A percentile compares a stretch with the other conserved stretches of the same genome.
Conservation (phyloP, 2,797 vertebrate genomes). For the Chiloscyllium punctatum region DNA sequence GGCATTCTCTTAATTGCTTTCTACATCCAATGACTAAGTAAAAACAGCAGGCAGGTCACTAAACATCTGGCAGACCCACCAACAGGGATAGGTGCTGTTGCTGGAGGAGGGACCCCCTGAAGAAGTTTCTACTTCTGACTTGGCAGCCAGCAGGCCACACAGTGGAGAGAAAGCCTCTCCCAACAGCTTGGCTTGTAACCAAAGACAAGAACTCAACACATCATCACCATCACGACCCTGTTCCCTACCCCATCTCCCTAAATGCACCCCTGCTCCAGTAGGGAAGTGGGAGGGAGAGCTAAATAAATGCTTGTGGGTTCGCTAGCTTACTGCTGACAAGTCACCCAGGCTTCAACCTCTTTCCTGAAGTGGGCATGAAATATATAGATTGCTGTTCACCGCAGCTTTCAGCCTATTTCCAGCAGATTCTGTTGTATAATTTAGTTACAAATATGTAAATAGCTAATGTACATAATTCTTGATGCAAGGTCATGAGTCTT, state of each 20-base stretch:
- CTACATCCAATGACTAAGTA: background rate
- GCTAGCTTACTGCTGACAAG: background rate
- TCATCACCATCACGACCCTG: no score
- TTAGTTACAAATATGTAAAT: no score
- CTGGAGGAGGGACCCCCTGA: no score
- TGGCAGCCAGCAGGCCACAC: no score
- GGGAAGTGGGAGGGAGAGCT: background rate
- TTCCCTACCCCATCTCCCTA: no score
- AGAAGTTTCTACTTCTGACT: background rate
- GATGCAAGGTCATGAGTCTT: no score
- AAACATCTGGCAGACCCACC: background rate
- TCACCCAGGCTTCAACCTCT: background rate
- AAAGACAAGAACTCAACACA: background rate
- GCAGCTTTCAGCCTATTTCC: no score
- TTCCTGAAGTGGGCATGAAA: background rate
- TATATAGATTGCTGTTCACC: background rate
- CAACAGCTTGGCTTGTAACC: background rate
- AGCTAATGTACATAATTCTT: no score
- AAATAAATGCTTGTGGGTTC: background rate
- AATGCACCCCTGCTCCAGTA: no score
- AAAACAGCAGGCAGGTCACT: background rate
- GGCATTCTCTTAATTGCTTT: background rate
- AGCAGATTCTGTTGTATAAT: no score
- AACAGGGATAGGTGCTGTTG: background rate
- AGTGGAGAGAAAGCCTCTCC: background rate